These are phyloP conservation scores for Pseudomyrmex gracilis DNA, from an alignment of 1,140 invertebrate genomes.

Conservation along the genomic window DNA sequence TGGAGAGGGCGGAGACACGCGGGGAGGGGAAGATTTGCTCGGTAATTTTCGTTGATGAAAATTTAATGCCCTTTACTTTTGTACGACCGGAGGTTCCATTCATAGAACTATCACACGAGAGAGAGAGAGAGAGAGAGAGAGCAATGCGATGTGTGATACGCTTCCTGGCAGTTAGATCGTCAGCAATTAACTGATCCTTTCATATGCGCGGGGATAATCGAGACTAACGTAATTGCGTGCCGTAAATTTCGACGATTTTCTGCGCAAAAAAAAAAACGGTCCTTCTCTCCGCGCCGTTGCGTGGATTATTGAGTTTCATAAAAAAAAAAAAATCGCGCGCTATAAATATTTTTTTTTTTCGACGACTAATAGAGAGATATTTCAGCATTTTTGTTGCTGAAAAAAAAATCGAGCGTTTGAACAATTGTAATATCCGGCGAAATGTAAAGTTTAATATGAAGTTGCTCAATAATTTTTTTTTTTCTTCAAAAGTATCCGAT, in stretches of 20 bases:
- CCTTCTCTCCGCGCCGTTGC: background rate
- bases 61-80: constrained; percentile 69
- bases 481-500: no score
- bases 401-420: no score
- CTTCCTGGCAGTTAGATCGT: constrained; percentile 10
- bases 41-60: constrained; percentile 80
- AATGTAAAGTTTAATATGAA: no score
- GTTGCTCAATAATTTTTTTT: no score
- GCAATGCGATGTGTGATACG: background rate
- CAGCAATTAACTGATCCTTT: constrained; percentile 1
- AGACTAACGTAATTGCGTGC: background rate
- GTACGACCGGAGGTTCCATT: background rate
- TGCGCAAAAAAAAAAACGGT: background rate
- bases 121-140: no score
- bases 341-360: background rate
- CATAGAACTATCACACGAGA: background rate
- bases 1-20: background rate
- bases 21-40: constrained; percentile 27
- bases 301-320: no score
- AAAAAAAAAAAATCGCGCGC: no score
- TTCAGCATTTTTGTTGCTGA: no score
- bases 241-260: background rate
- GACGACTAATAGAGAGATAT: no score
- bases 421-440: no score
- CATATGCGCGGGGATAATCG: background rate